A percentile compares a stretch with the other conserved stretches of the same genome.
Conservation (phyloP, 2,113 vertebrate genomes). For the Galeopterus variegatus region DNA sequence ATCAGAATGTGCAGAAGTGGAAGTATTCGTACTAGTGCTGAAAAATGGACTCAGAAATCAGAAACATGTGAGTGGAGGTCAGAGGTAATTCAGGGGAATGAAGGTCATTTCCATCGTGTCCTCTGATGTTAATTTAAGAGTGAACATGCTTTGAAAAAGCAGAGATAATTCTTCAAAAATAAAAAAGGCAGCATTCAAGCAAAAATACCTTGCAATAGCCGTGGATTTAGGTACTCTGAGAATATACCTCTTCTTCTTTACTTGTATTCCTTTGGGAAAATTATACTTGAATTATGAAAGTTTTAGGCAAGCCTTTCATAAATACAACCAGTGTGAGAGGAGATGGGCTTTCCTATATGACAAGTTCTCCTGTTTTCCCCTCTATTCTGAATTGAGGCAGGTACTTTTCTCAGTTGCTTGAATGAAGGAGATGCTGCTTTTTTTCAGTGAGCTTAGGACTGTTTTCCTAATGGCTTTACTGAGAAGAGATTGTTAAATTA, state of each 20-base stretch:
- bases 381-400: neutral
- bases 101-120: neutral
- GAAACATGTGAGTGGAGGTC: neutral
- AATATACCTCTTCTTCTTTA: neutral
- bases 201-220: neutral
- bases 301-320: neutral
- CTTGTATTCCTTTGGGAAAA: conserved; percentile 22
- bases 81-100: neutral
- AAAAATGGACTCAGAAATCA: neutral
- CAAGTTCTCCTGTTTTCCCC: neutral
- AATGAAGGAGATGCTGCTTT: neutral
- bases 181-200: conserved; percentile 29
- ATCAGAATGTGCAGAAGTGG: neutral
- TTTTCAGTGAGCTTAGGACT: neutral
- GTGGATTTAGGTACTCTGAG: neutral
- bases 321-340: neutral
- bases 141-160: neutral
- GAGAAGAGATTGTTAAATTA: conserved; percentile 25
- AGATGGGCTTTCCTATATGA: neutral
- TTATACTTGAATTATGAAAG: neutral
- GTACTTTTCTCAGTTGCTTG: neutral
- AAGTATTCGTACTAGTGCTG: neutral
- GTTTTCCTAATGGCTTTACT: neutral
- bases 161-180: conserved; percentile 49
- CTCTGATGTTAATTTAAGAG: neutral